phyloP scores from a whole-genome alignment of 1,140 invertebrate species.

The Aradophagus sp. region DNA sequence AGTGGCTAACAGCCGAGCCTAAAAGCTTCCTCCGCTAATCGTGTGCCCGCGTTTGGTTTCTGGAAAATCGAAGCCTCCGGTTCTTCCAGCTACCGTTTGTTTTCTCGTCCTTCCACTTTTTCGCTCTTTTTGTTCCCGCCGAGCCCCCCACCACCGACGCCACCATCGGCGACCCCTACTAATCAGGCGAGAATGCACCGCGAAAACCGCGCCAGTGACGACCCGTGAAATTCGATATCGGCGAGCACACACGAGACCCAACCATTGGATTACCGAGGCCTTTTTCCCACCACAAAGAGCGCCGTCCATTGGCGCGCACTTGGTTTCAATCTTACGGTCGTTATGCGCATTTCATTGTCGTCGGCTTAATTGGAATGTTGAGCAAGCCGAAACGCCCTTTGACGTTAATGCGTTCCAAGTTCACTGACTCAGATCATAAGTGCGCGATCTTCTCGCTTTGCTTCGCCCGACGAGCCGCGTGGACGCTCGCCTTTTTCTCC shows the following conservation, averaged over 20 bases:
- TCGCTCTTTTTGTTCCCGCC: too few species aligned
- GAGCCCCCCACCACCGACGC: not conserved
- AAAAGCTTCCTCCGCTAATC: slow-evolving; percentile 56
- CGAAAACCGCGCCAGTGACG: slow-evolving; percentile 49
- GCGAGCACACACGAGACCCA: slow-evolving; percentile 51
- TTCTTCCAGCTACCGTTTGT: slow-evolving; percentile 49
- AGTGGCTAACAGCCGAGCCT: slow-evolving; percentile 51
- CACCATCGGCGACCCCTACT: slow-evolving; percentile 48
- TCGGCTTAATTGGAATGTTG: slow-evolving; percentile 44
- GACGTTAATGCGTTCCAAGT: slow-evolving; percentile 21
- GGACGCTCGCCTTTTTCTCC: too few species aligned
- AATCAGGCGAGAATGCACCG: slow-evolving; percentile 49
- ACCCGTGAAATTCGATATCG: slow-evolving; percentile 57
- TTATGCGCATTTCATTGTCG: slow-evolving; percentile 40
- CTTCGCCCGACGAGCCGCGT: too few species aligned
- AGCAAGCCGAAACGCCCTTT: slow-evolving; percentile 21
- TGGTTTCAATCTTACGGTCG: slow-evolving; percentile 47
- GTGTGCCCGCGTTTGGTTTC: slow-evolving; percentile 53
- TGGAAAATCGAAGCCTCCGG: slow-evolving; percentile 51
- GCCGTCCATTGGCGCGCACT: slow-evolving; percentile 35
- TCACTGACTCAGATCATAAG: slow-evolving; percentile 35
- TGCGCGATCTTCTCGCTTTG: slow-evolving; percentile 6
- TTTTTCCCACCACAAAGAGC: slow-evolving; percentile 33
- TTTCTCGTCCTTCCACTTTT: slow-evolving; percentile 33
- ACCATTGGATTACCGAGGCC: slow-evolving; percentile 38